Base-by-base conservation (phyloP, 2,888 invertebrate genomes). In the Tetragonisca angustula region DNA sequence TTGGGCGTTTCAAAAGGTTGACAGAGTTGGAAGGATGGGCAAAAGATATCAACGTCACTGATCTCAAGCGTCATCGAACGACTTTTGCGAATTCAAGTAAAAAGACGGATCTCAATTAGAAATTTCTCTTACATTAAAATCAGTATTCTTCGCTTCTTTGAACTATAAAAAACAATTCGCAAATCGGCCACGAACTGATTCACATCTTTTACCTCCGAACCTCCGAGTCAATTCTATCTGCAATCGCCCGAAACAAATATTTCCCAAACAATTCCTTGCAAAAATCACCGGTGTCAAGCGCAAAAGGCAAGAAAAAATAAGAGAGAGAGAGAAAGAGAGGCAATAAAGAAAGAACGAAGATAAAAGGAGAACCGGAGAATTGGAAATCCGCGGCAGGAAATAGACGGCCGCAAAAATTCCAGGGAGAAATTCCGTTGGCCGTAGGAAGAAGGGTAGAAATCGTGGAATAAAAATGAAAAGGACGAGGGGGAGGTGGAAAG, bases 401-500 rank as follows among this genome's bases (percentile, higher is more conserved):
- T 65, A 24, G 65, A 75, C 36, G 52, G 27, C 11, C 70, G 24
- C 52, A 52, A 62, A 70, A 70, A 54, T 62, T 70, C 62, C 62
- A 4, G 56, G n/a, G 62, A 62, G 11, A 70, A 62, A 76, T 64
- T 64, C 52, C 62, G 56, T 15, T 67, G 49, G 43, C 17, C 59
- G 15, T 21, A 11, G 32, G 64, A 62, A 70, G 70, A 19, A 69
- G 50, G 36, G 32, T 59, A 43, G 68, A 69, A 76, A 76, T 76
- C 61, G 76, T 61, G 69, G 76, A 68, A 76, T 68, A 68, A 76
- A 76, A 76, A 70, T 62, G 36, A 64, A 62, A 70, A 64, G 62
- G 69, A 52, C 27, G 27, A 11, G 36, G 36, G 69, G 24, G 15
- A 19, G 24, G 36, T 6, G 6, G 50, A 2, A 27, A 17, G 24